Conservation (phyloP, 1,140 invertebrate species). For the Nomia melanderi region DNA sequence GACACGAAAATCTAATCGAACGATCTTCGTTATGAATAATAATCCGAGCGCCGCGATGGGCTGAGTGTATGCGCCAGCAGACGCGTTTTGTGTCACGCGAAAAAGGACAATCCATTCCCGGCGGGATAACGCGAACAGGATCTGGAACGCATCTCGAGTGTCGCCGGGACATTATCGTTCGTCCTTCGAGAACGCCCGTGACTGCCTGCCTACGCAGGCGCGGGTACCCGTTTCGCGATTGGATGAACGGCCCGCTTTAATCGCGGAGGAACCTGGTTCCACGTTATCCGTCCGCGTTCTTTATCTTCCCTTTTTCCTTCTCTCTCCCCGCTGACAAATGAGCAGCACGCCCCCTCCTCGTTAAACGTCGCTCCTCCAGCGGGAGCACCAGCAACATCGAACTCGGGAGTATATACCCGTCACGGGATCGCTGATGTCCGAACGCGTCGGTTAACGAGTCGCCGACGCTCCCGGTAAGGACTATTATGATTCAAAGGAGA, state of each 20-base stretch:
- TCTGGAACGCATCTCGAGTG: constrained; percentile 50
- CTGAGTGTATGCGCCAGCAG: constrained; percentile 1
- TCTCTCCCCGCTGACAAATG: constrained; percentile 28
- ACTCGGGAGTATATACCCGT: neutral
- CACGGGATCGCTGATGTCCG: neutral
- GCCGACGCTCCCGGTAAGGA: neutral
- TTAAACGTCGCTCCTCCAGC: constrained; percentile 52
- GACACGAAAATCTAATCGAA: constrained; percentile 45
- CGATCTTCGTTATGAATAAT: constrained; percentile 44
- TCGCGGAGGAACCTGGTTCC: constrained; percentile 44
- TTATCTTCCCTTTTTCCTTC: neutral
- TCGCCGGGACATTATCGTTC: constrained; percentile 60
- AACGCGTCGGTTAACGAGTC: constrained; percentile 21
- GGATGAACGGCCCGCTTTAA: constrained; percentile 50
- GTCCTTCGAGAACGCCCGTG: constrained; percentile 47
- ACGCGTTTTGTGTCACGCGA: constrained; percentile 39
- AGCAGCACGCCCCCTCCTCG: constrained; percentile 53
- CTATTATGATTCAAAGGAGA: constrained; percentile 1
- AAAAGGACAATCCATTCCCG: constrained; percentile 46
- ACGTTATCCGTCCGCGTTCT: constrained; percentile 17
- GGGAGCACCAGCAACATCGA: constrained; percentile 45
- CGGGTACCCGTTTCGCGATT: constrained; percentile 24
- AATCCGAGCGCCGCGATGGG: constrained; percentile 36
- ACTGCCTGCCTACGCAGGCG: constrained; percentile 39
- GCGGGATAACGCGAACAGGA: constrained; percentile 57